These are phyloP conservation scores for Aethes cnicana DNA, from an alignment of 2,888 invertebrate species.

Conservation along the genomic window DNA sequence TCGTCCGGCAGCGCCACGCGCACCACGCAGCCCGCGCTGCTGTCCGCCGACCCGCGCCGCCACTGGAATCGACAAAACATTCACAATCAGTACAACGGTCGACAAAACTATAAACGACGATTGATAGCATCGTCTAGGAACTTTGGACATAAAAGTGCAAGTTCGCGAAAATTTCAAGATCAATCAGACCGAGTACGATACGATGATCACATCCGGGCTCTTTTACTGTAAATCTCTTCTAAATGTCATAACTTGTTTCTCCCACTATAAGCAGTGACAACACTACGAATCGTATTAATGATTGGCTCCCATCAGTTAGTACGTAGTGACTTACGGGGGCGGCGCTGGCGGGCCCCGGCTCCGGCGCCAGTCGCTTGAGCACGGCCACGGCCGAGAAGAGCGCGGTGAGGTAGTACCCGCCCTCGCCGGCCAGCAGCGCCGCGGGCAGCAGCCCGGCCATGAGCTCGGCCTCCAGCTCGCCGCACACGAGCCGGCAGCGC, in stretches of 20 bases:
- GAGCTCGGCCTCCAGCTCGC: slow-evolving; percentile 97
- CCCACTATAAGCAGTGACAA: no score
- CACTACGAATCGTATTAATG: neutral
- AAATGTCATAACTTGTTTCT: no score
- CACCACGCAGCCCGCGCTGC: slow-evolving; percentile 82
- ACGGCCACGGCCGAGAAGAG: slow-evolving; percentile 96
- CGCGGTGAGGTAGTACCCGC: slow-evolving; percentile 96
- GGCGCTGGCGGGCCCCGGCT: slow-evolving; percentile 59
- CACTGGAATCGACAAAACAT: slow-evolving; percentile 50
- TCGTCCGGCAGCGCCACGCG: slow-evolving; percentile 97
- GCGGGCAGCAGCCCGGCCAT: slow-evolving; percentile 97
- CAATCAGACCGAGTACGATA: no score
- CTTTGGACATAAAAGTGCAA: no score
- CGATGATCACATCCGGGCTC: no score
- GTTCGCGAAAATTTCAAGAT: no score
- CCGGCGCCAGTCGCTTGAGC: slow-evolving; percentile 86
- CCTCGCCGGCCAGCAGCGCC: slow-evolving; percentile 94
- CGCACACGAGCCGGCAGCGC: slow-evolving; percentile 93
- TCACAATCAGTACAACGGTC: neutral
- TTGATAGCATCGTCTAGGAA: no score
- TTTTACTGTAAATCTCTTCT: no score
- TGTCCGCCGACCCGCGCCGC: slow-evolving; percentile 78
- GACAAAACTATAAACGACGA: no score
- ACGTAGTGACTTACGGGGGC: slow-evolving; percentile 58
- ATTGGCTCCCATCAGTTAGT: neutral